Percentiles rank a stretch among this genome's conserved stretches.
phyloP scores from a whole-genome alignment of 2,113 vertebrate species.

The Crocuta crocuta region DNA sequence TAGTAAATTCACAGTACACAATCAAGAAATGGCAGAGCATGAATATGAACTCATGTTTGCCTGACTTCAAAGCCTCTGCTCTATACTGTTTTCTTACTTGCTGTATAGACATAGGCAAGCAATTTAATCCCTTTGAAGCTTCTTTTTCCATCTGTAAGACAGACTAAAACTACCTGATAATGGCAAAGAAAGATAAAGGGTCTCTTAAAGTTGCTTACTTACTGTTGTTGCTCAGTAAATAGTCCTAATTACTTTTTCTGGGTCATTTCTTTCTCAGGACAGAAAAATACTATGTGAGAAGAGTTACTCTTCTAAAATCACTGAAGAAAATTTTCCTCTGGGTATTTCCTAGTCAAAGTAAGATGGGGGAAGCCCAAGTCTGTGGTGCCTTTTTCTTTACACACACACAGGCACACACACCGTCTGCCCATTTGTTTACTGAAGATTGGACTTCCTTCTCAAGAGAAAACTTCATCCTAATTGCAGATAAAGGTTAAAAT shows the following conservation, averaged over 20 bases:
- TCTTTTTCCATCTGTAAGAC: background rate
- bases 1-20: background rate
- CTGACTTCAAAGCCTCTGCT: background rate
- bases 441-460: slow-evolving; percentile 13
- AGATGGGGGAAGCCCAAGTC: background rate
- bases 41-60: background rate
- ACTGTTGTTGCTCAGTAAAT: background rate
- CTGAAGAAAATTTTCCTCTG: background rate
- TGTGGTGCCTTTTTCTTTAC: background rate
- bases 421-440: background rate
- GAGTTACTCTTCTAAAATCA: background rate
- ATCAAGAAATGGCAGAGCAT: background rate
- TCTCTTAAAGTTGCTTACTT: background rate
- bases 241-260: background rate
- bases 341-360: background rate
- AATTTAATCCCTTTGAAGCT: background rate
- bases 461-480: slow-evolving; percentile 7
- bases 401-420: background rate
- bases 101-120: background rate
- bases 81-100: background rate
- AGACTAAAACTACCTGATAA: background rate
- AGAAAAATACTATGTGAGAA: background rate
- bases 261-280: background rate
- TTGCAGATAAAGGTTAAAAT: background rate
- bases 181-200: background rate